Percentiles rank a stretch among this genome's conserved stretches.
Evolutionary conservation across 2,888 invertebrate genomes (phyloP).

Genomic region (Pharmacophagus antenor): DNA sequence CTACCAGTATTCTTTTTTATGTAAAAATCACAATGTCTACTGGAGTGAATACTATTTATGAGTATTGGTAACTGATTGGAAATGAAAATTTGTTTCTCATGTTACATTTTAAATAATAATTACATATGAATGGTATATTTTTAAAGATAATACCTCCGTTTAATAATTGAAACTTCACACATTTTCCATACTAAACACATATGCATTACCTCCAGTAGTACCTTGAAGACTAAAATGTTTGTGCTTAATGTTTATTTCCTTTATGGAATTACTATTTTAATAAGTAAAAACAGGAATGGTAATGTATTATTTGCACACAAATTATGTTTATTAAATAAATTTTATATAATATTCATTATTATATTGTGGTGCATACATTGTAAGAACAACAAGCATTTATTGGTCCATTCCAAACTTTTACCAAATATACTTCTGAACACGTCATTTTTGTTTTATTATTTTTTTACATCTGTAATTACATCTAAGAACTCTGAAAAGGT

Average conservation of each 20-base stretch:
- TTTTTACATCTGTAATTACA: no score
- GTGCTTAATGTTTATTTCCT: slow-evolving; percentile 3
- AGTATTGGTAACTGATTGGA: background rate
- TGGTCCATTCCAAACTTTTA: slow-evolving; percentile 76
- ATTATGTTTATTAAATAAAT: slow-evolving; percentile 26
- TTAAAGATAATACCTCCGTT: background rate
- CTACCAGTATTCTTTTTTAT: background rate
- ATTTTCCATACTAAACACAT: background rate
- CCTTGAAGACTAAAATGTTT: background rate
- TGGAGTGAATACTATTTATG: background rate
- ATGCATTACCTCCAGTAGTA: background rate
- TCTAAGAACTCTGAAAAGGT: no score
- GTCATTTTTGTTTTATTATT: slow-evolving; percentile 3
- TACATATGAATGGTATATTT: background rate
- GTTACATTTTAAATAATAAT: background rate
- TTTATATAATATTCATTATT: slow-evolving; percentile 27
- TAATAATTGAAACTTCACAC: background rate
- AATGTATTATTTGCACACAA: slow-evolving; percentile 22
- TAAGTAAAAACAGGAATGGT: slow-evolving; percentile 11
- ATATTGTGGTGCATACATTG: slow-evolving; percentile 36
- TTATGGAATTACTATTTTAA: slow-evolving; percentile 17
- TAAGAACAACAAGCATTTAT: slow-evolving; percentile 64
- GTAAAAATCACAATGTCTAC: background rate
- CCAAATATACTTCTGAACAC: slow-evolving; percentile 54
- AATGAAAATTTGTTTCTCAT: background rate